Evolutionary conservation across 1,140 invertebrate genomes (phyloP), one percentile per base, ranked within the genome.

Genomic region (Capitella teleta): DNA sequence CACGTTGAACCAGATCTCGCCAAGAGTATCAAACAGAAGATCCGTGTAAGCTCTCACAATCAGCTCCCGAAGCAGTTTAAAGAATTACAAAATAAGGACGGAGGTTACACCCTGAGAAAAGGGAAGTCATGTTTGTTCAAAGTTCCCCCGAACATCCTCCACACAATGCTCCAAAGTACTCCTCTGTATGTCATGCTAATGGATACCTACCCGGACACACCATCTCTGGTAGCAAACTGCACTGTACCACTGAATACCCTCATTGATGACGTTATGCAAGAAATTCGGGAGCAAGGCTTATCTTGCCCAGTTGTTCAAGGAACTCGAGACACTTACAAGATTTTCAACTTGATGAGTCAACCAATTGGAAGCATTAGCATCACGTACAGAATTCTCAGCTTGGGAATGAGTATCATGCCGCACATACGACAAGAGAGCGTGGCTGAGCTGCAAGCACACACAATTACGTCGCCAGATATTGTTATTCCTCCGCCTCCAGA

Each of bases 91-190:
- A 63, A 69, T 53, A 63, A 59, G 46, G 55, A 68, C 57, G 67
- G 66, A 5, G 66, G 63, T 53, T 70, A 64, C 53, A 54, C 62
- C 51, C 42, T 70, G 3, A 69, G 64, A 34, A 65, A 64, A 47
- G 68, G 68, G 14, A 70, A 70, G 54, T 70, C 68, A 2, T 70
- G 68, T 56, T 49, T 70, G 6, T 67, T 67, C 40, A 68, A 61
- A 54, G 61, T 68, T 21, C 37, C 55, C 23, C 46, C 57, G 28
- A 58, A 66, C 3, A 59, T 57, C 19, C 48, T 70, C 2, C 58
- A 59, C 42, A 53, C 55, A 18, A 66, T 67, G 55, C 53, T 71
- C 19, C 44, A 54, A 12, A 68, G 57, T 38, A 63, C 62, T 16
- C 68, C 68, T n/a, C 41, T 71, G 41, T 71, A 71, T 56, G 60